Percentiles rank a stretch among this genome's conserved stretches.
phyloP scores from a whole-genome alignment of 2,888 invertebrate species.

The Polyploca ridens region DNA sequence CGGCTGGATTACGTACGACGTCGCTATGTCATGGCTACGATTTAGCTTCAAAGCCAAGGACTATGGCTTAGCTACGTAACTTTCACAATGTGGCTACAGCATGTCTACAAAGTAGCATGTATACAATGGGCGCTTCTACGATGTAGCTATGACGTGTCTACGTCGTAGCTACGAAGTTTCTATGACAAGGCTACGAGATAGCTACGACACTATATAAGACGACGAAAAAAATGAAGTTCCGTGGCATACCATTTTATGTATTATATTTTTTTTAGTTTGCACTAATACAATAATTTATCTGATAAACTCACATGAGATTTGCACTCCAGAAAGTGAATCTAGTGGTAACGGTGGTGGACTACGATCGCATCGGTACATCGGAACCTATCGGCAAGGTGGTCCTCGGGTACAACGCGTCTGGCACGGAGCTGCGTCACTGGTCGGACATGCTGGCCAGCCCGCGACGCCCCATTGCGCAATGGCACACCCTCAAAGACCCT shows the following conservation, averaged over 20 bases:
- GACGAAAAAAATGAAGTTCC: background rate
- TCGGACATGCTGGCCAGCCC: slow-evolving; percentile 99
- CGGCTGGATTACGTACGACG: background rate
- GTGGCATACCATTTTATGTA: background rate
- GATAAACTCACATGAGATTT: slow-evolving; percentile 34
- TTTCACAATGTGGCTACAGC: background rate
- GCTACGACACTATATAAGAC: background rate
- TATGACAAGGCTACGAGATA: background rate
- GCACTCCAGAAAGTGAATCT: slow-evolving; percentile 97
- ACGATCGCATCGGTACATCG: slow-evolving; percentile 99
- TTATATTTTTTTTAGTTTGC: background rate
- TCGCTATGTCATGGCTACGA: background rate
- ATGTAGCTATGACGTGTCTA: background rate
- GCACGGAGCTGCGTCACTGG: slow-evolving; percentile 99
- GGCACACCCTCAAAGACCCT: slow-evolving; percentile 99
- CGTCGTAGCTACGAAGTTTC: background rate
- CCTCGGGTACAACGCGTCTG: slow-evolving; percentile 98
- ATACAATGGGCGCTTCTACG: background rate
- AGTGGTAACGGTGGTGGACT: slow-evolving; percentile 99
- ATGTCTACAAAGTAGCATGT: background rate
- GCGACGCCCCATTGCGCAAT: slow-evolving; percentile 99
- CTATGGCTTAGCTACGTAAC: background rate
- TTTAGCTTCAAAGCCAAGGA: background rate
- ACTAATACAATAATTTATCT: slow-evolving; percentile 8
- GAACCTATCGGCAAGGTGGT: slow-evolving; percentile 99